Evolutionary conservation across 2,888 invertebrate species (phyloP).

Genomic region (Lacanobia wlatinum): DNA sequence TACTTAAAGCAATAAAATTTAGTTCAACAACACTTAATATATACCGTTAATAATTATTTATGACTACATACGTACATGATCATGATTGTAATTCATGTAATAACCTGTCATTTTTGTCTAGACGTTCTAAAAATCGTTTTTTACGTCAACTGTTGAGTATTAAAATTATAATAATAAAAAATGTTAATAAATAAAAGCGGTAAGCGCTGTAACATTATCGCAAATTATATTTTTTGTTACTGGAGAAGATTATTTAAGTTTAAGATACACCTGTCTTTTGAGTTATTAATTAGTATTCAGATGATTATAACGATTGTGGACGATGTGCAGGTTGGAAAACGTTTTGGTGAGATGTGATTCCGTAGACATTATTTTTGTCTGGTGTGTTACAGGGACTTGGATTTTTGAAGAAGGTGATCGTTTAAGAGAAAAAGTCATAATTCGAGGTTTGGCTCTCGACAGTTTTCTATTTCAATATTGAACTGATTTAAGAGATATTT

Average conservation of each 20-base stretch:
- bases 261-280: constrained; percentile 41
- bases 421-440: no score
- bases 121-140: constrained; percentile 55
- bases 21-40: constrained; percentile 39
- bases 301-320: constrained; percentile 10
- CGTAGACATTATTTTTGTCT: neutral
- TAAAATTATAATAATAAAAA: constrained; percentile 45
- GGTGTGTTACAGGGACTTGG: no score
- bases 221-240: constrained; percentile 48
- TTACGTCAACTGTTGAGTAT: constrained; percentile 34
- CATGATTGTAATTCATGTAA: constrained; percentile 44
- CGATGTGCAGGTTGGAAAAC: neutral
- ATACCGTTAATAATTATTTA: constrained; percentile 55
- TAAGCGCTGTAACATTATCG: constrained; percentile 25
- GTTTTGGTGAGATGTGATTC: constrained; percentile 1
- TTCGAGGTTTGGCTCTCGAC: no score
- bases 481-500: no score
- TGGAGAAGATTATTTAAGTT: constrained; percentile 24
- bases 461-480: no score
- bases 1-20: constrained; percentile 51
- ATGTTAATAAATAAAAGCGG: constrained; percentile 43
- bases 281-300: constrained; percentile 42
- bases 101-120: constrained; percentile 59
- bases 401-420: no score
- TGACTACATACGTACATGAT: constrained; percentile 16